phyloP scores from a whole-genome alignment of 2,113 vertebrate species.

The Colinus virginianus region DNA sequence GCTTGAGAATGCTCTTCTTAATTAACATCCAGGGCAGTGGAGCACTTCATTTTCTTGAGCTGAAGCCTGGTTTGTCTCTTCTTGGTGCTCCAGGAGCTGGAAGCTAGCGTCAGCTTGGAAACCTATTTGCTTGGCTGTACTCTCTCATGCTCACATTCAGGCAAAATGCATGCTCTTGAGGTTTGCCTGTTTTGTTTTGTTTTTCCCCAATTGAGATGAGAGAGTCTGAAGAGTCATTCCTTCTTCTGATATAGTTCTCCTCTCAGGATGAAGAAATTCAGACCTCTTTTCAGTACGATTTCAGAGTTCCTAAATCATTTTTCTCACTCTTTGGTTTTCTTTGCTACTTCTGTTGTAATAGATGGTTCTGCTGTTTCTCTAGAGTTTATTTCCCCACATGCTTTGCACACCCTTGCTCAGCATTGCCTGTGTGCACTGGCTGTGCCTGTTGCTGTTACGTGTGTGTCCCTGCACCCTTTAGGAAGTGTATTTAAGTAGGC shows the following conservation, averaged over 20 bases:
- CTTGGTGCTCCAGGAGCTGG: neutral
- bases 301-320: neutral
- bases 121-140: neutral
- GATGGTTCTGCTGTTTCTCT: neutral
- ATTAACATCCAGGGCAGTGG: neutral
- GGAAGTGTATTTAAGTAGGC: neutral
- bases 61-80: neutral
- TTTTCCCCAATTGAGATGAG: neutral
- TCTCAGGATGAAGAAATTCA: neutral
- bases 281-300: neutral
- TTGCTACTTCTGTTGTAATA: neutral
- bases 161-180: neutral
- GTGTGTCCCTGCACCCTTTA: neutral
- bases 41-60: neutral
- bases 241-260: neutral
- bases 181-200: neutral
- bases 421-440: neutral
- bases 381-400: neutral
- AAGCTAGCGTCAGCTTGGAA: neutral
- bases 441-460: neutral
- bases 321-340: neutral
- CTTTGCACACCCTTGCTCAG: neutral
- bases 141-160: neutral
- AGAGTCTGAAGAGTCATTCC: neutral
- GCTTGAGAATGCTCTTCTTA: neutral